Conservation (phyloP, 2,797 vertebrate species). For the Rhinoraja longicauda region DNA sequence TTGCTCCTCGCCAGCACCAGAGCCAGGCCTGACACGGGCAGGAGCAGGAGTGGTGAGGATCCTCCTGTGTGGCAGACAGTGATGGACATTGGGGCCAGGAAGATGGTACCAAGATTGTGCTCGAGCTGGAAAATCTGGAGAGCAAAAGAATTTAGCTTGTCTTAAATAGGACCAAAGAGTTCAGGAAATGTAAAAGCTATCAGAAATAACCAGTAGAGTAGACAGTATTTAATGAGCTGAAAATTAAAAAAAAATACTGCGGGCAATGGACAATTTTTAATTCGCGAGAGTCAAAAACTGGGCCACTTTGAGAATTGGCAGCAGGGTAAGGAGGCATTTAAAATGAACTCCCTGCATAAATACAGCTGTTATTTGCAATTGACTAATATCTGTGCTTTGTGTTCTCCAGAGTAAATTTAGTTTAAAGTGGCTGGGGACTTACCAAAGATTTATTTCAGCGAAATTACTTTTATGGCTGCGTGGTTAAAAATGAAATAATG, state of each 20-base stretch:
- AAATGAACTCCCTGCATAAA: background rate
- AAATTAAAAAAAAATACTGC: background rate
- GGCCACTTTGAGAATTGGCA: background rate
- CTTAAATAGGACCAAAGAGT: too few species aligned
- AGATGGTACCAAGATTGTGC: too few species aligned
- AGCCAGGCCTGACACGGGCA: too few species aligned
- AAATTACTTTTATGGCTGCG: background rate
- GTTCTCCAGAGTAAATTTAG: background rate
- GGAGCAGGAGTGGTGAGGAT: too few species aligned
- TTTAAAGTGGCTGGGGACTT: background rate
- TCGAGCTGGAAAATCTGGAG: too few species aligned
- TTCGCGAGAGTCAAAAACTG: background rate
- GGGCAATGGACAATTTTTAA: background rate
- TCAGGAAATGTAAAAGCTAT: too few species aligned
- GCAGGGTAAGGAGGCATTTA: background rate
- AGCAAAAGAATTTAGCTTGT: too few species aligned
- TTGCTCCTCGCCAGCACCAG: too few species aligned
- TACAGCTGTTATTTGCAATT: background rate
- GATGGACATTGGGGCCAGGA: too few species aligned
- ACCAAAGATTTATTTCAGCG: background rate
- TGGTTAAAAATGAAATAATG: background rate
- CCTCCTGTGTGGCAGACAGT: too few species aligned
- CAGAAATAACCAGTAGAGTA: too few species aligned
- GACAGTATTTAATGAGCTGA: too few species aligned
- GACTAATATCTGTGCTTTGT: background rate